Percentiles rank a stretch among this genome's conserved stretches.
phyloP scores from a whole-genome alignment of 2,113 vertebrate genomes.

The Prionailurus bengalensis region DNA sequence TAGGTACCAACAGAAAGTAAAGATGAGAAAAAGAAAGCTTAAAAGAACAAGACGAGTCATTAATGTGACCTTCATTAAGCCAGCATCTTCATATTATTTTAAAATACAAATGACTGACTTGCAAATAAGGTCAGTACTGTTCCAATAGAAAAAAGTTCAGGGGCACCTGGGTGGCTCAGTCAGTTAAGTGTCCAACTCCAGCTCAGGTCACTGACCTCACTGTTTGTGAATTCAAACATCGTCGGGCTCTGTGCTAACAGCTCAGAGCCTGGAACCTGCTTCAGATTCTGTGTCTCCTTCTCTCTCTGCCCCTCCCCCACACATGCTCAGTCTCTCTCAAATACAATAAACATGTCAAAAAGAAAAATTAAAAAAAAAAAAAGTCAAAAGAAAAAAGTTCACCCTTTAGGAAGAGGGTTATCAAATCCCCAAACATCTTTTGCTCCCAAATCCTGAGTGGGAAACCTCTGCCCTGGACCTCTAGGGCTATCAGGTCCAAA shows the following conservation, averaged over 20 bases:
- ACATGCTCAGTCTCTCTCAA: too few species aligned
- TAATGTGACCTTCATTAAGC: not conserved
- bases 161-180: too few species aligned
- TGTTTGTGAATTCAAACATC: too few species aligned
- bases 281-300: too few species aligned
- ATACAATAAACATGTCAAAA: too few species aligned
- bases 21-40: conserved; percentile 39
- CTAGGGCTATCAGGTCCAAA: conserved; percentile 19
- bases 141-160: not conserved
- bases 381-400: not conserved
- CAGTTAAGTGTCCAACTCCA: too few species aligned
- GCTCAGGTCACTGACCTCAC: too few species aligned
- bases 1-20: not conserved
- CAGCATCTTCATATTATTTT: conserved; percentile 15
- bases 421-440: not conserved
- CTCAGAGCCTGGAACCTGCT: too few species aligned
- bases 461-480: not conserved
- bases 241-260: too few species aligned
- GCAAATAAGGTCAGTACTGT: conserved; percentile 33
- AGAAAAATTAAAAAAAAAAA: too few species aligned
- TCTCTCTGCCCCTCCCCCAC: too few species aligned
- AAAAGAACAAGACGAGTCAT: not conserved
- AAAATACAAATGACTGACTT: conserved; percentile 49
- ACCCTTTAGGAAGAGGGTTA: not conserved
- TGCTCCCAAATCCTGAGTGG: not conserved